Evolutionary conservation across 1,140 invertebrate species (phyloP), one percentile per base, ranked within the genome.

Genomic region (Myzus persicae): DNA sequence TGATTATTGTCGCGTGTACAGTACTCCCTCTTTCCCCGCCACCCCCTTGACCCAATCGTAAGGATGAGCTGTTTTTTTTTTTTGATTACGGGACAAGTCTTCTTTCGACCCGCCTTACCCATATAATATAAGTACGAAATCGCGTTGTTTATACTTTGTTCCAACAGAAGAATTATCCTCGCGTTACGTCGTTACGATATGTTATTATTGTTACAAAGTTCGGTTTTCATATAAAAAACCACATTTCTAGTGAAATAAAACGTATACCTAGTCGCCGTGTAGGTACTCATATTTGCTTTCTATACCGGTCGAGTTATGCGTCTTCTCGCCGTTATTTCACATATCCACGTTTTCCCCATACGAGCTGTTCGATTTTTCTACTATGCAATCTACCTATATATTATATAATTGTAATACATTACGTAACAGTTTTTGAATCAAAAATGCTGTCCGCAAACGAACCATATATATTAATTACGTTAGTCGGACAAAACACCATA

Each of bases 361-460:
- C 48, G 31, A 22, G 6, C 18, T 31, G 5, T 89, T 89, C n/a
- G 31, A 88, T 36, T 22, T 88, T 38, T 87, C 31, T 31, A n/a
- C 42, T 26, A 26, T 42, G 51, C 36, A 14, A 59, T 42, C 24
- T 51, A 20, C 22, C 48, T 54, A 54, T 89, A 9, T 88, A 48
- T 36, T 51, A 88, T 22, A 89, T 44, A 48, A 48, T 18, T 20
- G 11, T 48, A 48, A n/a, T n/a, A n/a, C n/a, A n/a, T n/a, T n/a
- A n/a, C n/a, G n/a, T n/a, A n/a, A n/a, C n/a, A n/a, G n/a, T n/a
- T 46, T 87, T 59, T 38, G 40, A 67, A 90, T 90, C 89, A 42
- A 90, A 90, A 90, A 89, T 26, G 1, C 3, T n/a, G 44, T n/a
- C 85, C 14, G 20, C 14, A 48, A n/a, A n/a, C 84, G 14, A 85